A percentile compares a stretch with the other conserved stretches of the same genome.
Conservation (phyloP, 2,888 invertebrate genomes). For the Gnatocerus cornutus region DNA sequence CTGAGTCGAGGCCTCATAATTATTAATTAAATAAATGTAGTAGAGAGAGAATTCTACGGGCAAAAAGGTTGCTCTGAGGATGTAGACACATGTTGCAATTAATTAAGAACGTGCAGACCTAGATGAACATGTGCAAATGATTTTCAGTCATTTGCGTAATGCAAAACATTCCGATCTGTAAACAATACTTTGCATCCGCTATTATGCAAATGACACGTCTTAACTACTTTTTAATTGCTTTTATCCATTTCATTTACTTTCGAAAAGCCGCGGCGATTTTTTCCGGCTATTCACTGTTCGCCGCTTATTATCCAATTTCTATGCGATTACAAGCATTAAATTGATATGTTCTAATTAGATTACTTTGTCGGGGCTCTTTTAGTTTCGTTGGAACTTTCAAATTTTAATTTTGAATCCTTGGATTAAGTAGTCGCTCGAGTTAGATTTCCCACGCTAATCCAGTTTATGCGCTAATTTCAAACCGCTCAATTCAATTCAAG, state of each 20-base stretch:
- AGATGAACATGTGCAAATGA: too few species aligned
- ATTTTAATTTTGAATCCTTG: too few species aligned
- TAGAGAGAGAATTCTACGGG: neutral
- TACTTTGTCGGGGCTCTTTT: constrained; percentile 14
- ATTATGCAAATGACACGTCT: constrained; percentile 30
- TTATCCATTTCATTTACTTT: constrained; percentile 20
- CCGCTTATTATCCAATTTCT: constrained; percentile 6
- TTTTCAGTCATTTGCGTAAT: too few species aligned
- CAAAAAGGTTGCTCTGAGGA: neutral
- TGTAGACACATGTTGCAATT: neutral
- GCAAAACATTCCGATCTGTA: too few species aligned
- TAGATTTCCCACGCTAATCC: too few species aligned
- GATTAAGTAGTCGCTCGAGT: too few species aligned
- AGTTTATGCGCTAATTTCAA: neutral
- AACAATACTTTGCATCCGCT: constrained; percentile 4
- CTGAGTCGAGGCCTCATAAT: too few species aligned
- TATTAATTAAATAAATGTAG: neutral
- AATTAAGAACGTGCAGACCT: neutral
- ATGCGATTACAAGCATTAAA: constrained; percentile 6
- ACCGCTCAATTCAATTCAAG: neutral
- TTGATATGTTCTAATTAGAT: constrained; percentile 16
- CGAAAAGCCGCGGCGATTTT: constrained; percentile 4
- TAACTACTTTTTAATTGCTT: constrained; percentile 33
- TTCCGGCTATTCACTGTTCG: neutral
- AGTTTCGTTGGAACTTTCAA: too few species aligned